Percentiles rank a stretch among this genome's conserved stretches.
phyloP scores from a whole-genome alignment of 2,797 vertebrate genomes.

The Tachyglossus aculeatus region DNA sequence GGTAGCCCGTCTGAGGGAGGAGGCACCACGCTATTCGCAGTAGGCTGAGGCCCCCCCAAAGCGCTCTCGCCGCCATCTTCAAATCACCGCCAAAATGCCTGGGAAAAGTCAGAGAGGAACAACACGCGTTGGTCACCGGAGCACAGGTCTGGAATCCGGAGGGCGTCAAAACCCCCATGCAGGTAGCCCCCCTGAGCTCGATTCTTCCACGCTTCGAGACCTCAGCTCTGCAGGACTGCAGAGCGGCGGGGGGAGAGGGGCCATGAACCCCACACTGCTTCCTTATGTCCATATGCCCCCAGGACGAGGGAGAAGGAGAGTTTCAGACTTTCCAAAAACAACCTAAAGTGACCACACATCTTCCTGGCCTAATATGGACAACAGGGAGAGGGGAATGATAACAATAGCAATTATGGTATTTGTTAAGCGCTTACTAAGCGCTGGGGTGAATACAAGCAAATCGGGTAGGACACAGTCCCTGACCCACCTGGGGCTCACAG shows the following conservation, averaged over 20 bases:
- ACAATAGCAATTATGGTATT: not conserved
- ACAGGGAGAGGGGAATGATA: not conserved
- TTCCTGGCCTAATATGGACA: not conserved
- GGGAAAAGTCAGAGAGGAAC: not conserved
- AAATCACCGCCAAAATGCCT: not conserved
- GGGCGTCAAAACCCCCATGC: too few species aligned
- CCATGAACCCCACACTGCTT: not conserved
- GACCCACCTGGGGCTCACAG: too few species aligned
- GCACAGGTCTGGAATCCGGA: not conserved
- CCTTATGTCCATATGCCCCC: not conserved
- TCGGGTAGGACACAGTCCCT: not conserved
- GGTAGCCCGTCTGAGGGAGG: slow-evolving; percentile 74
- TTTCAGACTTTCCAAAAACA: too few species aligned
- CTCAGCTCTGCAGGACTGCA: not conserved
- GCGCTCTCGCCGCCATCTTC: slow-evolving; percentile 28
- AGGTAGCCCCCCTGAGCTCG: too few species aligned
- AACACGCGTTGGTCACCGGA: not conserved
- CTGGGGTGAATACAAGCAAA: not conserved
- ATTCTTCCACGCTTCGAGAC: not conserved
- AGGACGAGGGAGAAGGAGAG: too few species aligned
- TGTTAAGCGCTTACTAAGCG: not conserved
- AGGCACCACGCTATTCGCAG: slow-evolving; percentile 72
- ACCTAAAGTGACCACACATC: not conserved
- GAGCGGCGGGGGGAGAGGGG: not conserved
- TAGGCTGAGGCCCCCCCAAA: slow-evolving; percentile 59